Base-by-base conservation (phyloP, 2,113 vertebrate genomes). In the Oryzias woworae region DNA sequence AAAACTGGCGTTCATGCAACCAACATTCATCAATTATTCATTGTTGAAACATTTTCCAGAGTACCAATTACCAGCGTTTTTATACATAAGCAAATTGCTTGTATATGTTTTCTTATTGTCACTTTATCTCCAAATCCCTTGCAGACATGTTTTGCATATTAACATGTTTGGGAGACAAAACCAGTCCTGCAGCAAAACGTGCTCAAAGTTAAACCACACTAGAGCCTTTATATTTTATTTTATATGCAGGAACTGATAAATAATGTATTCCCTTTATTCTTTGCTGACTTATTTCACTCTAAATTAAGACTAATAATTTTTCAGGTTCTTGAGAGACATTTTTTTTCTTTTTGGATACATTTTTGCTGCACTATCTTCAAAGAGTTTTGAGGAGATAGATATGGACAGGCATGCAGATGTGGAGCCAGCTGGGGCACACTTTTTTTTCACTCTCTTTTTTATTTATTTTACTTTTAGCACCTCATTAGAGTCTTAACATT, bases 11-110 rank as follows among this genome's bases (percentile, higher is more conserved):
- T 53, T 70, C 81, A 69, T 54, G 48, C 73, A 68, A 77, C 57
- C 60, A 62, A 43, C 22, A 61, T 60, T 66, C 66, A 83, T 78
- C 63, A 76, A 73, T 85, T 78, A 85, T 85, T 80, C 58, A 84
- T 65, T 45, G 50, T 53, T 31, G 56, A 71, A 75, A 73, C 41
- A 41, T 68, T 78, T 73, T 78, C 41, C 48, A 55, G 58, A 69
- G 65, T 31, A 52, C 22, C 28, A 76, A 55, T 75, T 73, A 81
- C 74, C n/a, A 42, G 18, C 20, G 52, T 44, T 73, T 69, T 73
- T 74, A 60, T 72, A 16, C 58, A 74, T 62, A 41, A 41, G 59
- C 50, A 68, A 75, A 63, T 71, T 4, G 56, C 56, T 63, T 45
- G 7, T 36, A 26, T 36, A 8, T 36, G 17, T 71, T 76, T 43